These are phyloP conservation scores for Gymnothorax reevesii DNA, from an alignment of 2,797 vertebrate species.

Conservation along the genomic window DNA sequence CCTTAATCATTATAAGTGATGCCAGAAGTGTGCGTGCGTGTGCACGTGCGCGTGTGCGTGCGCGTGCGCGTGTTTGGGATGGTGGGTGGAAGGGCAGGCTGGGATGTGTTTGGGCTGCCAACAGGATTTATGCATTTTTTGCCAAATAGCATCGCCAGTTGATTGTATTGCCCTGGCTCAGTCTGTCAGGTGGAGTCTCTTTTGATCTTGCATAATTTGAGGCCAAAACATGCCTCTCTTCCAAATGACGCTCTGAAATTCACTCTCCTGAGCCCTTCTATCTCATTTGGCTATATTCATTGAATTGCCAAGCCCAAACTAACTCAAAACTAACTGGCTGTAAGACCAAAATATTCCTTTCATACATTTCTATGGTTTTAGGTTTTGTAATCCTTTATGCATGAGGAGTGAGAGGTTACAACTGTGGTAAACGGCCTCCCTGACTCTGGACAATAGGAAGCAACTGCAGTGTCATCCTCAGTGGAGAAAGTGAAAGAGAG, in stretches of 20 bases:
- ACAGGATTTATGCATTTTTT: constrained; percentile 48
- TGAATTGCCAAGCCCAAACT: background rate
- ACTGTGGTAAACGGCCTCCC: background rate
- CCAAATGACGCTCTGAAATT: background rate
- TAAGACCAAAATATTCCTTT: background rate
- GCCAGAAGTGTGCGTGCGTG: no score
- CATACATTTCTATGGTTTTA: background rate
- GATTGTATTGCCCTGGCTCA: background rate
- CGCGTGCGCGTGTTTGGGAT: no score
- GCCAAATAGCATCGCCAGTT: background rate
- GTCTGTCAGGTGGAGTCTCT: background rate
- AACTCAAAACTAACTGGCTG: background rate
- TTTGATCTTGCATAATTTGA: background rate
- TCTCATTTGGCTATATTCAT: background rate
- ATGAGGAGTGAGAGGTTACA: background rate
- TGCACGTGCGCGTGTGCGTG: no score
- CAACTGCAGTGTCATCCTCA: background rate
- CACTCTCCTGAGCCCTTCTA: background rate
- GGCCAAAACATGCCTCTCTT: background rate
- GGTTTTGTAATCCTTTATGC: background rate
- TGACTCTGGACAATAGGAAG: background rate
- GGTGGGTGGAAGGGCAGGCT: constrained; percentile 35
- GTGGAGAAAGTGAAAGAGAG: background rate
- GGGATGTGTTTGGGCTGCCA: constrained; percentile 44
- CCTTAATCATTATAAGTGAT: constrained; percentile 53